These are phyloP conservation scores for Thomomys bottae DNA, from an alignment of 2,113 vertebrate genomes.

Conservation along the genomic window DNA sequence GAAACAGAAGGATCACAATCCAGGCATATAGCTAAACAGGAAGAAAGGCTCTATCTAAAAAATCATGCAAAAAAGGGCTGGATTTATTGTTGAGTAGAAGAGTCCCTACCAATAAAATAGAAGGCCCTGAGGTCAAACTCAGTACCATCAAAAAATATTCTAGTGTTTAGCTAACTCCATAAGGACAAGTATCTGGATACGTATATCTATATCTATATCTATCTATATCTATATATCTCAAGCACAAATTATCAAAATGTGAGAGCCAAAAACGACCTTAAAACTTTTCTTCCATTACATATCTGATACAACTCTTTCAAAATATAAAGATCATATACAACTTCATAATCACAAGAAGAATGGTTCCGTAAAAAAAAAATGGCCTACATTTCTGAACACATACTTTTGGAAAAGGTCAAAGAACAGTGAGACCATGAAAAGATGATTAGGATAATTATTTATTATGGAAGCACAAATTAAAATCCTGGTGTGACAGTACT, in stretches of 20 bases:
- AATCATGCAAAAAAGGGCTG: too few relatives aligned
- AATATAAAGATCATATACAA: not conserved
- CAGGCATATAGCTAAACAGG: too few relatives aligned
- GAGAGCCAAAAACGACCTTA: not conserved
- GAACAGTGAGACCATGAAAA: not conserved
- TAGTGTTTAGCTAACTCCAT: not conserved
- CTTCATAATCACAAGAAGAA: not conserved
- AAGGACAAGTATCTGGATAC: not conserved
- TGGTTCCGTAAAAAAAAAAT: not conserved
- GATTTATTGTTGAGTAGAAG: too few relatives aligned
- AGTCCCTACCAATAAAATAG: too few relatives aligned
- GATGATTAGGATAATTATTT: not conserved
- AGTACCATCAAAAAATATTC: too few relatives aligned
- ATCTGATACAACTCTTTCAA: not conserved
- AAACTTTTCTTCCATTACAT: not conserved
- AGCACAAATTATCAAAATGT: not conserved
- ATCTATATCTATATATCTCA: not conserved
- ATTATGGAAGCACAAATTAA: not conserved
- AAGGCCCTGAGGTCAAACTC: too few relatives aligned
- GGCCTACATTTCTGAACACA: not conserved
- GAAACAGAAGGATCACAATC: too few relatives aligned
- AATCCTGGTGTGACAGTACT: not conserved
- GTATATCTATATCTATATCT: too few relatives aligned
- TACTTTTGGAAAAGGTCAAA: not conserved
- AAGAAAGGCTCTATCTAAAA: too few relatives aligned